Evolutionary conservation across 2,113 vertebrate species (phyloP).

Genomic region (Nesoenas mayeri): DNA sequence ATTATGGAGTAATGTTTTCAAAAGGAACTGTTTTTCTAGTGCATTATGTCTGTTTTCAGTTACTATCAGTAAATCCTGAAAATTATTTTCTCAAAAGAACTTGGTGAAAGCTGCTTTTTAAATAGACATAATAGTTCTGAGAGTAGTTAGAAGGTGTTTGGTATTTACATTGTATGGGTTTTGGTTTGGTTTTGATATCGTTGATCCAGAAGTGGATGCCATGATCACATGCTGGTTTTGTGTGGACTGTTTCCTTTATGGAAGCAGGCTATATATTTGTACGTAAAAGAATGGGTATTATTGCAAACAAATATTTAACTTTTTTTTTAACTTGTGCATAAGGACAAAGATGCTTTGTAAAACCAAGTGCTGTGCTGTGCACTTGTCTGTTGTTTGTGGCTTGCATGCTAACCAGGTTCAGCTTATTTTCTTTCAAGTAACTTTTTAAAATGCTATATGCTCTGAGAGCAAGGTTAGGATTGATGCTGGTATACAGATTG

Average conservation of each 20-base stretch:
- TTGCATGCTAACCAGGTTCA: not conserved
- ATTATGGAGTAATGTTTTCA: not conserved
- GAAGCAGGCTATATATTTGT: not conserved
- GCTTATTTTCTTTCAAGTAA: not conserved
- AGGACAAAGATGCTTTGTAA: slow-evolving; percentile 3
- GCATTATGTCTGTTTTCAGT: not conserved
- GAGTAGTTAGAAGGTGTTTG: not conserved
- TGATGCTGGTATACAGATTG: not conserved
- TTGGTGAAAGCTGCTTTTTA: not conserved
- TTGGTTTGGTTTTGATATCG: not conserved
- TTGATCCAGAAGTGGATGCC: not conserved
- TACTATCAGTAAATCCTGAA: not conserved
- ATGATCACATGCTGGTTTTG: not conserved
- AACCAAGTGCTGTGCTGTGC: not conserved
- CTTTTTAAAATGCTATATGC: not conserved
- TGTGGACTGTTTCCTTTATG: not conserved
- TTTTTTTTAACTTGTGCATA: not conserved
- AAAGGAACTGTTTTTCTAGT: not conserved
- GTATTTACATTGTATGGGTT: not conserved
- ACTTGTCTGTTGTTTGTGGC: not conserved
- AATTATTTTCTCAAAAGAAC: not conserved
- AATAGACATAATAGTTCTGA: not conserved
- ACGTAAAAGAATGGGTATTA: not conserved
- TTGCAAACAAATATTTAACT: not conserved
- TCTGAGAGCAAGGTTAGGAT: not conserved